Conservation (phyloP, 1,140 invertebrate species). For the Drosophila busckii region DNA sequence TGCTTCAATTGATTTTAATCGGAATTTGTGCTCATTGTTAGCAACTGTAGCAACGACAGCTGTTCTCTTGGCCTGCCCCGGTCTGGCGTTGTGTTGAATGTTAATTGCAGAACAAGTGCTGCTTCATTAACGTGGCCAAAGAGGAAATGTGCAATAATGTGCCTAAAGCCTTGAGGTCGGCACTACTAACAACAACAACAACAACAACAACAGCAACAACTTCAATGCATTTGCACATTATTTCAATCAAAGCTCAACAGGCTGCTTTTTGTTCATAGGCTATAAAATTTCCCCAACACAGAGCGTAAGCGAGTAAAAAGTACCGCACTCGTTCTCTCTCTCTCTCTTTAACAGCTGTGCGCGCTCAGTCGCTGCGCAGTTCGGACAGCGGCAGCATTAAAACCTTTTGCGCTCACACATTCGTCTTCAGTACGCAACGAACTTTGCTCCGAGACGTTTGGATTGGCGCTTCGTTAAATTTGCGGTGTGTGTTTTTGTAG, state of each 20-base stretch:
- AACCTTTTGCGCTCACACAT: no score
- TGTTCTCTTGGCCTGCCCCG: no score
- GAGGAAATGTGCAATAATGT: constrained; percentile 69
- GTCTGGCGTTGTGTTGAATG: constrained; percentile 10
- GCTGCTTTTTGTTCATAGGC: constrained; percentile 51
- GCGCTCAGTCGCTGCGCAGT: constrained; percentile 5
- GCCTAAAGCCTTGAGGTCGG: constrained; percentile 37
- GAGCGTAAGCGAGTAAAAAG: constrained; percentile 5
- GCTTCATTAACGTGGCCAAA: constrained; percentile 62
- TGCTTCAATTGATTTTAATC: constrained; percentile 76
- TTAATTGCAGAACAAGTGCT: constrained; percentile 37
- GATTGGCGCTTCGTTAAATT: not conserved
- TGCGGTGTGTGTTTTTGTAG: not conserved
- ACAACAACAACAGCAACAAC: constrained; percentile 20
- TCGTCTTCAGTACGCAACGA: constrained; percentile 57
- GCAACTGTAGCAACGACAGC: constrained; percentile 17
- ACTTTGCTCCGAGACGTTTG: constrained; percentile 57
- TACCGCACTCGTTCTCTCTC: not conserved
- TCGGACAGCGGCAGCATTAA: constrained; percentile 65
- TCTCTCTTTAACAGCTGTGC: constrained; percentile 8
- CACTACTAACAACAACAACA: constrained; percentile 16
- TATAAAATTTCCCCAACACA: constrained; percentile 57
- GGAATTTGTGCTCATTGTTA: constrained; percentile 71
- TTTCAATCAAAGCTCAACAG: constrained; percentile 50
- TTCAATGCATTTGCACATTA: constrained; percentile 4